phyloP scores from a whole-genome alignment of 2,113 vertebrate species.

The Myotis yumanensis region DNA sequence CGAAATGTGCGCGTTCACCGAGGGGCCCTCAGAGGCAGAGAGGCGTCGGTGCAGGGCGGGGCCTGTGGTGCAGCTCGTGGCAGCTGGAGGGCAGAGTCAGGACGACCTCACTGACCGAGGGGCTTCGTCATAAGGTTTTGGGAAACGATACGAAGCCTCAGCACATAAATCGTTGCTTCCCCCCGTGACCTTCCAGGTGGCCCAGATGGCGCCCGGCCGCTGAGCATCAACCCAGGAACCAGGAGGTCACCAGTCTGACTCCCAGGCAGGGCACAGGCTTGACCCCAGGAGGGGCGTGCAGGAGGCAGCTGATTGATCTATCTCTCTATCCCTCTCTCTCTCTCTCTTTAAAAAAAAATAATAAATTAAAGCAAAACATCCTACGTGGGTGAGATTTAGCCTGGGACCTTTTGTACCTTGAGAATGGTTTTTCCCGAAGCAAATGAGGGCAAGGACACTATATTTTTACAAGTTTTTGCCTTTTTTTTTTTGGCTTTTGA shows the following conservation, averaged over 20 bases:
- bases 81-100: neutral
- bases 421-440: neutral
- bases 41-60: neutral
- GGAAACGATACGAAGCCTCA: neutral
- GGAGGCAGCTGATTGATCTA: too few species aligned
- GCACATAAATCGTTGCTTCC: neutral
- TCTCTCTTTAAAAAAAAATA: too few species aligned
- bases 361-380: too few species aligned
- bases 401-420: neutral
- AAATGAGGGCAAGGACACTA: neutral
- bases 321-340: too few species aligned
- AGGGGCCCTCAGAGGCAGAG: neutral
- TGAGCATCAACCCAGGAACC: too few species aligned
- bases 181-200: neutral
- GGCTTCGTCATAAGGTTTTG: neutral
- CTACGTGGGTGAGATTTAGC: neutral
- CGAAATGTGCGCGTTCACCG: too few species aligned
- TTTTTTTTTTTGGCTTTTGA: neutral
- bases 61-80: neutral
- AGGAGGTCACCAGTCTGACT: too few species aligned
- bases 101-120: neutral
- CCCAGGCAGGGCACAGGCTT: too few species aligned
- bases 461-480: neutral
- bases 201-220: too few species aligned
- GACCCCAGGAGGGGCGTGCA: too few species aligned